Conservation (phyloP, 1,140 invertebrate genomes). For the Conus ventricosus region DNA sequence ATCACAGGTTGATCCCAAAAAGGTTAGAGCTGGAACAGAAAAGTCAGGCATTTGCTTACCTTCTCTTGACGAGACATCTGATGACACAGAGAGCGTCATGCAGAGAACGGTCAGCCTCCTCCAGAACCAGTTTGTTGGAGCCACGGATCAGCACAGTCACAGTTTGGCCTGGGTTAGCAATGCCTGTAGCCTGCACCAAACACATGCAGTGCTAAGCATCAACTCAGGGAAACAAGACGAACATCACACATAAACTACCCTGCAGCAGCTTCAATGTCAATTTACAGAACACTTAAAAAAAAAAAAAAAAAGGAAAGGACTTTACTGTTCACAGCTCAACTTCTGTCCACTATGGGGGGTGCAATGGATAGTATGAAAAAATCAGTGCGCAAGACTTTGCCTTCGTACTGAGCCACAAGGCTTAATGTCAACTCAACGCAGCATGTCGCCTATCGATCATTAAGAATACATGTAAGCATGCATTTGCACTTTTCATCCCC, state of each 20-base stretch:
- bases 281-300: not conserved
- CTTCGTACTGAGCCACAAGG: too few relatives aligned
- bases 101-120: constrained; percentile 95
- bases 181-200: constrained; percentile 85
- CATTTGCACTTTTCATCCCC: too few relatives aligned
- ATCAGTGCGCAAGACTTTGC: too few relatives aligned
- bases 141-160: constrained; percentile 96
- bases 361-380: too few relatives aligned
- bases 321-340: too few relatives aligned
- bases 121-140: constrained; percentile 96
- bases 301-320: not conserved
- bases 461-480: too few relatives aligned
- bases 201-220: constrained; percentile 3
- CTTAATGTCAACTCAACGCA: too few relatives aligned
- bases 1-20: too few relatives aligned
- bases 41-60: constrained; percentile 67
- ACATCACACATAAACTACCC: too few relatives aligned
- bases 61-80: constrained; percentile 95
- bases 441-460: too few relatives aligned
- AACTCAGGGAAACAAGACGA: not conserved
- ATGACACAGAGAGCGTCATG: constrained; percentile 99
- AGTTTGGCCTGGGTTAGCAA: constrained; percentile 90
- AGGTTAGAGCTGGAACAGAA: too few relatives aligned
- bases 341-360: too few relatives aligned
- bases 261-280: not conserved